Conservation (phyloP, 2,888 invertebrate genomes). For the Caenorhabditis drosophilae region DNA sequence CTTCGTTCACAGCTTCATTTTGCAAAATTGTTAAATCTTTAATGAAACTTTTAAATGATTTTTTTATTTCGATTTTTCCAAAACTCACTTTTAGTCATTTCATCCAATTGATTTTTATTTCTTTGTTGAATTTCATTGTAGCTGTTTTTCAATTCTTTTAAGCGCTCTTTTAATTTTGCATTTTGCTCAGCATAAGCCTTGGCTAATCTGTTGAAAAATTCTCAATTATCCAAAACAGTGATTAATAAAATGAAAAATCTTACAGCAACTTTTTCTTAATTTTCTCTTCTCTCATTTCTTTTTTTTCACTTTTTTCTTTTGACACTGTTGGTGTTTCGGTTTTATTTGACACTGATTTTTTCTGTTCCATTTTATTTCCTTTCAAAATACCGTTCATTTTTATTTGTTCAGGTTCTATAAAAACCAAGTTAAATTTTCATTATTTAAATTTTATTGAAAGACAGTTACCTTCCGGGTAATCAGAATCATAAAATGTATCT, state of each 20-base stretch:
- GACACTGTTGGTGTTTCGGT: conserved; percentile 1
- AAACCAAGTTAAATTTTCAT: background rate
- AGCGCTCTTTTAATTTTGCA: conserved; percentile 22
- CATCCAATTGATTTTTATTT: background rate
- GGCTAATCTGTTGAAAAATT: conserved; percentile 26
- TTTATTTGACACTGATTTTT: background rate
- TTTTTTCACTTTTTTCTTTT: conserved; percentile 3
- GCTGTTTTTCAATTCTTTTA: conserved; percentile 27
- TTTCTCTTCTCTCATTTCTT: conserved; percentile 10
- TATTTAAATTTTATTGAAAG: background rate
- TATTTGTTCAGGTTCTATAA: conserved; percentile 23
- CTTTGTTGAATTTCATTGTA: conserved; percentile 7
- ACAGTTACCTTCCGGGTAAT: conserved; percentile 30
- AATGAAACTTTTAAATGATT: background rate
- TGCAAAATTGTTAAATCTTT: background rate
- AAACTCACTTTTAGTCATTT: conserved; percentile 3
- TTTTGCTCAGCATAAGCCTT: conserved; percentile 44
- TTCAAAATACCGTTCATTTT: conserved; percentile 13
- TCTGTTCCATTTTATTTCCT: background rate
- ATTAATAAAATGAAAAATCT: background rate
- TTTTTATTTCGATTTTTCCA: background rate
- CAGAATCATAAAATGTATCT: conserved; percentile 10
- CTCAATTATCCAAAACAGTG: background rate
- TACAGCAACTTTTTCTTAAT: background rate
- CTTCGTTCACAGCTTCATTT: background rate